phyloP scores from a whole-genome alignment of 1,140 invertebrate species.

The Limonius californicus region DNA sequence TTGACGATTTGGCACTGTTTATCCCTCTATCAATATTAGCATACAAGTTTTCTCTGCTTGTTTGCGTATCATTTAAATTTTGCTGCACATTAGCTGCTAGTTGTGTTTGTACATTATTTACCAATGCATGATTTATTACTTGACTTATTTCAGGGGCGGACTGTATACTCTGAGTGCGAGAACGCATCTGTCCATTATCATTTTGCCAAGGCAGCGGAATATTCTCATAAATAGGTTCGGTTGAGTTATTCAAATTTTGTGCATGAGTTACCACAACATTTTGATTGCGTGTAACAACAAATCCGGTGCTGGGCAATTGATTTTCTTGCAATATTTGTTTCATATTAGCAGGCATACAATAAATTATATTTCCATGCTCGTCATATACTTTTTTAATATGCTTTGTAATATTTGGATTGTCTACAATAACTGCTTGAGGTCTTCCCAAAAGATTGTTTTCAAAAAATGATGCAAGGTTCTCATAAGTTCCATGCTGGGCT shows the following conservation, averaged over 20 bases:
- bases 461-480: constrained; percentile 59
- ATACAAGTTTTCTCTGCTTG: constrained; percentile 39
- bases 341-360: constrained; percentile 55
- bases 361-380: constrained; percentile 57
- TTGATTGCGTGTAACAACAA: constrained; percentile 51
- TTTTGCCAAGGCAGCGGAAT: constrained; percentile 63
- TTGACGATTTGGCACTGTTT: constrained; percentile 26
- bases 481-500: constrained; percentile 65
- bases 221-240: constrained; percentile 77
- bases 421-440: constrained; percentile 44
- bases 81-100: constrained; percentile 23
- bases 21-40: constrained; percentile 35
- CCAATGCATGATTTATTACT: constrained; percentile 35
- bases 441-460: constrained; percentile 41
- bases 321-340: constrained; percentile 45
- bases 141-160: constrained; percentile 59
- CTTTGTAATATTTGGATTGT: constrained; percentile 51
- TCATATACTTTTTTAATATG: constrained; percentile 58
- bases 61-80: constrained; percentile 19
- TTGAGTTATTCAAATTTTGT: constrained; percentile 45
- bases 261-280: constrained; percentile 40
- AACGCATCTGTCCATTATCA: constrained; percentile 49
- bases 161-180: constrained; percentile 62
- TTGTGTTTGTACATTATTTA: constrained; percentile 36
- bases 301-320: constrained; percentile 48